These are phyloP conservation scores for Epirrita christyi DNA, from an alignment of 2,888 invertebrate species.

Conservation along the genomic window DNA sequence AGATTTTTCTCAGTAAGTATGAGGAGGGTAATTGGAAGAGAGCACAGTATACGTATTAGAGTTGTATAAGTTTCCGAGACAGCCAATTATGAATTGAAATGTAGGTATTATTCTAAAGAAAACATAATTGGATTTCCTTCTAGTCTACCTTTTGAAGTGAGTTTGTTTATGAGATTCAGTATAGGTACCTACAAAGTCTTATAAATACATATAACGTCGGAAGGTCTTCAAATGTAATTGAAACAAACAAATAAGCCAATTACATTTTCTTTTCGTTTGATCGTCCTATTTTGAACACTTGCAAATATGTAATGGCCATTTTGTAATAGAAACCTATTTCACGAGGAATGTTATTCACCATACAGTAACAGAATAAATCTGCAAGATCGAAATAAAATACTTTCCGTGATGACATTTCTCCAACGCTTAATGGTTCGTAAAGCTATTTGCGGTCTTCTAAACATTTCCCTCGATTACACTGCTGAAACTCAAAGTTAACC, in stretches of 20 bases:
- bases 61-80: slow-evolving; percentile 3
- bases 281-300: no score
- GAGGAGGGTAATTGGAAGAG: slow-evolving; percentile 6
- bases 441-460: slow-evolving; percentile 17
- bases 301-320: no score
- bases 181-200: no score
- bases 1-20: not conserved
- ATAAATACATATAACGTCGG: no score
- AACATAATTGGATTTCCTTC: slow-evolving; percentile 9
- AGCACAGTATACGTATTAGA: no score
- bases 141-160: slow-evolving; percentile 8
- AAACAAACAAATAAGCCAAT: no score
- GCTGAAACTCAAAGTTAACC: not conserved
- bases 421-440: slow-evolving; percentile 23
- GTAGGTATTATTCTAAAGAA: slow-evolving; percentile 5
- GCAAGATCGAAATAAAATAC: slow-evolving; percentile 6
- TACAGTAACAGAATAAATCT: not conserved
- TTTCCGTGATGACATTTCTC: slow-evolving; percentile 22
- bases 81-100: slow-evolving; percentile 5
- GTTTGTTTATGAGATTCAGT: no score
- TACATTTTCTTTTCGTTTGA: no score
- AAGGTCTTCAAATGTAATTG: no score
- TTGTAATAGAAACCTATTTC: not conserved
- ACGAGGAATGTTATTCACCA: not conserved
- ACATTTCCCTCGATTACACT: slow-evolving; percentile 6